Base-by-base conservation (phyloP, 2,888 invertebrate species). In the Chesias legatella region DNA sequence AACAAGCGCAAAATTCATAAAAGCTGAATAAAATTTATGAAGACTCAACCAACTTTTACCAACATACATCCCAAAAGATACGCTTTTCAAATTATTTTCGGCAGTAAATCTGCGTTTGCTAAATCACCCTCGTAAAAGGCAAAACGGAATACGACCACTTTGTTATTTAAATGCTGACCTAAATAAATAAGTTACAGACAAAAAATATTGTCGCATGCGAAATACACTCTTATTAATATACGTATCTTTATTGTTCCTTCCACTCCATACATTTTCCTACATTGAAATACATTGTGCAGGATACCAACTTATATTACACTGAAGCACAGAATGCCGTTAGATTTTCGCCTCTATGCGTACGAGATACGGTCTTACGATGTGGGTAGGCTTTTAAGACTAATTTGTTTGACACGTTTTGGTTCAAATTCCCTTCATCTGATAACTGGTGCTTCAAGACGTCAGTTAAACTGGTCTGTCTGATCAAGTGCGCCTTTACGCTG, bases 121-220 rank as follows among this genome's bases (percentile, higher is more conserved):
- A 49, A 58, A 57, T 45, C 39, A 35, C 25, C 17, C 36, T 33
- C 42, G 33, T 28, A 33, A 48, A 46, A 20, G 33, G 24, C 33
- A 30, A 40, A 46, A 40, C 48, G 45, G 48, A 56, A 51, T 43
- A 43, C 31, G 26, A 13, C 48, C 39, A 46, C 55, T 59, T 62
- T 58, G 45, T 39, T 56, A 63, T 68, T 67, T 61, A 59, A 62
- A 65, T 60, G 53, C 49, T 57, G 64, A 62, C 69, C 73, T 51
- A 62, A 66, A 71, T 67, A 60, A 60, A 61, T 63, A 56, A 59
- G 56, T 46, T 36, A 29, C 38, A 27, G 36, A 42, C 46, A 49
- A 63, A 63, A 66, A 63, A 60, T 56, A 53, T 48, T 57, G 42
- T 30, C 25, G 44, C 47, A 67, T 71, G 60, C 51, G 54, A 67